Conservation (phyloP, 2,797 vertebrate species). For the Sphenopsis melanotis region DNA sequence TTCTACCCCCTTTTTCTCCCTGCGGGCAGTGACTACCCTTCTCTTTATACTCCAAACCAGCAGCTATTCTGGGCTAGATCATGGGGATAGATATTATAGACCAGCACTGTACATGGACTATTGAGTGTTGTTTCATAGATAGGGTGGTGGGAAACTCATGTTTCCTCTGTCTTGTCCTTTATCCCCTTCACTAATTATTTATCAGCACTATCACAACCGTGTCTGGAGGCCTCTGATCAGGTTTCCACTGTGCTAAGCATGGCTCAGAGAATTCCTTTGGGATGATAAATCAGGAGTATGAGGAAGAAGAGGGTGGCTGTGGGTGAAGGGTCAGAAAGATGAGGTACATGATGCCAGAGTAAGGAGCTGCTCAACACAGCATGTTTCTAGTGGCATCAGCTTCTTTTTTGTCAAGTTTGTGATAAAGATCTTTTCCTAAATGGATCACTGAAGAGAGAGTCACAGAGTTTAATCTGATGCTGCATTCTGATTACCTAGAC, state of each 20-base stretch:
- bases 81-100: not conserved
- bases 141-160: rapidly evolving
- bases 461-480: not conserved
- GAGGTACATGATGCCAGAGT: not conserved
- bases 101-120: not conserved
- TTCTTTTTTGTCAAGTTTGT: not conserved
- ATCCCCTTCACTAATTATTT: not conserved
- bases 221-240: not conserved
- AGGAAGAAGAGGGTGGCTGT: not conserved
- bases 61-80: not conserved
- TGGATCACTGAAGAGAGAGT: not conserved
- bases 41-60: not conserved
- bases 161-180: not conserved
- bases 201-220: not conserved
- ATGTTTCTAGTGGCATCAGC: not conserved
- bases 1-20: not conserved
- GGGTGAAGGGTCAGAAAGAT: not conserved
- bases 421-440: not conserved
- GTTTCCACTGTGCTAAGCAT: not conserved
- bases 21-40: not conserved
- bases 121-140: not conserved
- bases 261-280: not conserved
- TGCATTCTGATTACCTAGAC: not conserved
- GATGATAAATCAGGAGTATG: not conserved
- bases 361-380: not conserved